Conservation (phyloP, 2,113 vertebrate genomes). For the Eretmochelys imbricata region DNA sequence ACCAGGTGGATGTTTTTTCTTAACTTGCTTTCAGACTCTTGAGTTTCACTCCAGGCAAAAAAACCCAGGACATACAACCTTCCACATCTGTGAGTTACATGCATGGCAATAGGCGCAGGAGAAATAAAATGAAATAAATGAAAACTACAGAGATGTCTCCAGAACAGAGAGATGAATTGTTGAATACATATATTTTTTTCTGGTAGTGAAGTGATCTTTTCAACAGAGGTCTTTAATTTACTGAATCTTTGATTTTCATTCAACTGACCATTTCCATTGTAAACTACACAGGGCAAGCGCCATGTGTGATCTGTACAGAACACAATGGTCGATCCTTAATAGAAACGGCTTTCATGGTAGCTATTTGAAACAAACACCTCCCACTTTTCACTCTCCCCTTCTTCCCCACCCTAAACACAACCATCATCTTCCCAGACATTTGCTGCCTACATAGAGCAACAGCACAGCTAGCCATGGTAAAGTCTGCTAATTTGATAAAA, state of each 20-base stretch:
- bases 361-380: neutral
- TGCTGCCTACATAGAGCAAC: neutral
- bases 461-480: neutral
- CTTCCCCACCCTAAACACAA: neutral
- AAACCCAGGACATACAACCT: neutral
- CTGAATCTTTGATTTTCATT: neutral
- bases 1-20: slow-evolving; percentile 47
- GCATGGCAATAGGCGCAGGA: neutral
- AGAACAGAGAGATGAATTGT: neutral
- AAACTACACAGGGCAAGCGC: neutral
- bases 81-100: neutral
- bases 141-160: neutral
- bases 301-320: neutral
- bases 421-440: neutral
- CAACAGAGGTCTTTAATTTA: neutral
- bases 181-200: neutral
- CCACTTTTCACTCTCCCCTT: neutral
- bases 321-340: neutral
- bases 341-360: neutral
- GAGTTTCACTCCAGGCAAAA: slow-evolving; percentile 24
- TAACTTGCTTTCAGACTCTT: slow-evolving; percentile 17
- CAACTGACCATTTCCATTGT: neutral
- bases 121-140: neutral
- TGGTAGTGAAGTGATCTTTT: neutral
- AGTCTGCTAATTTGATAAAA: slow-evolving; percentile 5